These are phyloP conservation scores for Blera fallax DNA, from an alignment of 2,888 invertebrate species.

Conservation along the genomic window DNA sequence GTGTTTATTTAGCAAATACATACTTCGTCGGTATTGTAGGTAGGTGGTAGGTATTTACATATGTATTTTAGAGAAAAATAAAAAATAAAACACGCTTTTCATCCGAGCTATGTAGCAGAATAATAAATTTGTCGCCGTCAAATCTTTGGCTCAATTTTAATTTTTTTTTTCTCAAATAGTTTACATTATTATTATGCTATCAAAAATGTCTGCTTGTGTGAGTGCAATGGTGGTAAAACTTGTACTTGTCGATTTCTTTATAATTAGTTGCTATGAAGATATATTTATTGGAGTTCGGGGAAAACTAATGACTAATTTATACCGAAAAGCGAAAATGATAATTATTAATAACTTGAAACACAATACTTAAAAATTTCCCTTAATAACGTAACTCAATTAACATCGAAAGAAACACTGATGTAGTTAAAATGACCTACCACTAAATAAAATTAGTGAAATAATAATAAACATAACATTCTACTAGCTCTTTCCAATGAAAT, in stretches of 20 bases:
- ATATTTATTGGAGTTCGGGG: too few species aligned
- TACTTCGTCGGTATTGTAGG: neutral
- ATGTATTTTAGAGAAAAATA: neutral
- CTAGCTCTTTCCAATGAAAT: too few species aligned
- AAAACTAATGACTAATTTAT: too few species aligned
- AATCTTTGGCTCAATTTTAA: neutral
- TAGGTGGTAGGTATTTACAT: neutral
- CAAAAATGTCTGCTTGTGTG: neutral
- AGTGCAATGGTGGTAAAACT: neutral
- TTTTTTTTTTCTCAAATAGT: neutral
- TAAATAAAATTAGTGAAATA: too few species aligned
- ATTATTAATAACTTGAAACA: too few species aligned
- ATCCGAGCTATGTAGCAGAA: conserved; percentile 77
- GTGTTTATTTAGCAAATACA: neutral
- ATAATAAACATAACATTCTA: too few species aligned
- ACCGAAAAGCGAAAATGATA: too few species aligned
- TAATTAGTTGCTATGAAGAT: too few species aligned
- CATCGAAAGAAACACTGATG: too few species aligned
- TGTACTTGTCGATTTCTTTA: neutral
- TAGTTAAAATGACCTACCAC: too few species aligned
- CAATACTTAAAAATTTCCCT: too few species aligned
- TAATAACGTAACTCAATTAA: too few species aligned
- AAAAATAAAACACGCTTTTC: conserved; percentile 76
- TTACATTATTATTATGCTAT: neutral
- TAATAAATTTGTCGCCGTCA: conserved; percentile 21